Evolutionary conservation across 2,888 invertebrate species (phyloP).

Genomic region (Epistrophe eligans): DNA sequence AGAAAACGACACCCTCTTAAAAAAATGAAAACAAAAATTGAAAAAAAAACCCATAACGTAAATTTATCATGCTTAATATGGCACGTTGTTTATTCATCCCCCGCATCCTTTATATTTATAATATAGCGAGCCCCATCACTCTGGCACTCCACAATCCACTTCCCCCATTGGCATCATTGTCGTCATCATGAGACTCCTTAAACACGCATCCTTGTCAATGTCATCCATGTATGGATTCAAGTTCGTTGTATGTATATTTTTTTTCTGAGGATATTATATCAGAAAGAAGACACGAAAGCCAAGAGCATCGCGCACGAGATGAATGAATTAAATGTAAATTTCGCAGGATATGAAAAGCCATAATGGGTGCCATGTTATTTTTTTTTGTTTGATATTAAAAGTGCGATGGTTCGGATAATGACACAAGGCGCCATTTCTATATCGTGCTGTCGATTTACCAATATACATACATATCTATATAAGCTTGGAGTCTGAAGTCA

Average conservation of each 20-base stretch:
- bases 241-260: not conserved
- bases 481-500: conserved; percentile 29
- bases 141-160: not conserved
- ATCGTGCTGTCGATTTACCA: conserved; percentile 73
- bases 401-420: conserved; percentile 76
- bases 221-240: conserved; percentile 63
- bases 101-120: conserved; percentile 11
- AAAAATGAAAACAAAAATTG: conserved; percentile 33
- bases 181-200: conserved; percentile 75
- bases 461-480: no score
- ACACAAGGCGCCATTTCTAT: conserved; percentile 77
- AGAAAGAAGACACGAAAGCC: conserved; percentile 9
- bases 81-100: conserved; percentile 74
- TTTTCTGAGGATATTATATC: not conserved
- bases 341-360: conserved; percentile 76
- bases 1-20: conserved; percentile 73
- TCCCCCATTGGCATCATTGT: conserved; percentile 74
- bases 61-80: conserved; percentile 76
- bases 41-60: conserved; percentile 68
- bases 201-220: conserved; percentile 75
- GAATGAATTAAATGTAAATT: conserved; percentile 75
- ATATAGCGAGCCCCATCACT: not conserved
- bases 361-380: conserved; percentile 72
- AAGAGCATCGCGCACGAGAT: conserved; percentile 60
- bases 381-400: conserved; percentile 39